Percentiles rank a stretch among this genome's conserved stretches.
These are phyloP conservation scores for Corythoichthys haematopterus DNA, from an alignment of 2,113 vertebrate genomes.

Conservation along the genomic window DNA sequence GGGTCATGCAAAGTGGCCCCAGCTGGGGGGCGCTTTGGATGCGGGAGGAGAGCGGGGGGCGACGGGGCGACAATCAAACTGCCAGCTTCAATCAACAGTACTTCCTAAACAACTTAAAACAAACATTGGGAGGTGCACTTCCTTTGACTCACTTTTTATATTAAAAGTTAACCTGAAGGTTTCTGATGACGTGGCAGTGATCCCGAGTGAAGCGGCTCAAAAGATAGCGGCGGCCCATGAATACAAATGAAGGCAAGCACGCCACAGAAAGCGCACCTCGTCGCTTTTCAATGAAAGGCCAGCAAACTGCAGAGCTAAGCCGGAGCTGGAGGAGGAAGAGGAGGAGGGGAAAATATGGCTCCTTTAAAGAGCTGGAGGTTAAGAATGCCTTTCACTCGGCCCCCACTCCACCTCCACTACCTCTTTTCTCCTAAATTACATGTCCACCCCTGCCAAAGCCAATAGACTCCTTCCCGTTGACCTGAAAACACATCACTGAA, in stretches of 20 bases:
- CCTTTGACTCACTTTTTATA: slow-evolving; percentile 1
- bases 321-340: slow-evolving; percentile 62
- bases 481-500: slow-evolving; percentile 53
- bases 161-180: not conserved
- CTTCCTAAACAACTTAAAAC: slow-evolving; percentile 72
- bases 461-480: slow-evolving; percentile 60
- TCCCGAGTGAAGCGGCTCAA: not conserved
- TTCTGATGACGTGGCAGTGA: not conserved
- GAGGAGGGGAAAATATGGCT: slow-evolving; percentile 69
- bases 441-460: slow-evolving; percentile 63
- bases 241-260: slow-evolving; percentile 3
- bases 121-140: slow-evolving; percentile 50
- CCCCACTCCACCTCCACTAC: slow-evolving; percentile 27
- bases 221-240: not conserved
- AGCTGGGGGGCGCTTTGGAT: slow-evolving; percentile 27
- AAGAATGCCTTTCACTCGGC: slow-evolving; percentile 61
- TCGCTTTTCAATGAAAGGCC: slow-evolving; percentile 74
- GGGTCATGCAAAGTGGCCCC: slow-evolving; percentile 64
- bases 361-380: slow-evolving; percentile 71
- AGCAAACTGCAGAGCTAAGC: slow-evolving; percentile 66
- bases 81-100: slow-evolving; percentile 68
- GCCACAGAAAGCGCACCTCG: slow-evolving; percentile 19
- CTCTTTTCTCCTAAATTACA: slow-evolving; percentile 64
- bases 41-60: slow-evolving; percentile 35
- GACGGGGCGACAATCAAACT: slow-evolving; percentile 60